A percentile compares a stretch with the other conserved stretches of the same genome.
Evolutionary conservation across 2,113 vertebrate genomes (phyloP).

Genomic region (Murina feae): DNA sequence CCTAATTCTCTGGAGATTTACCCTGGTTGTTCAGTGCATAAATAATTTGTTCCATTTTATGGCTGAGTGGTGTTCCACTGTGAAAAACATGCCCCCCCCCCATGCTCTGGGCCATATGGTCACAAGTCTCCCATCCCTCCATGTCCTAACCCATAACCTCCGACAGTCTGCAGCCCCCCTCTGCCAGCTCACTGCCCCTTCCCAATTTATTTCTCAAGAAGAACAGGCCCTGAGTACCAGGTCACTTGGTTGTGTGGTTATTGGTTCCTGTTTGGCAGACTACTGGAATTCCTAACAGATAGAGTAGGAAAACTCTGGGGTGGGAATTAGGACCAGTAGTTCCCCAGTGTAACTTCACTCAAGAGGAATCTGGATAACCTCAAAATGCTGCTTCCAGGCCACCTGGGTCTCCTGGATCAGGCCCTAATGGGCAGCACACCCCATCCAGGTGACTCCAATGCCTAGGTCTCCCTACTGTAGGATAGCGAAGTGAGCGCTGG

Average conservation of each 20-base stretch:
- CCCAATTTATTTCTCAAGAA: background rate
- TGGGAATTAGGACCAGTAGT: background rate
- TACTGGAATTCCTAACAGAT: background rate
- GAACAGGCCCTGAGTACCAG: background rate
- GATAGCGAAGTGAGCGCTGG: background rate
- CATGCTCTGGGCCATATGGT: background rate
- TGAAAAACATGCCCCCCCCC: background rate
- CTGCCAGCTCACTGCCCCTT: background rate
- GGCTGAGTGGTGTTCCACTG: background rate
- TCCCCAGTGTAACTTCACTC: background rate
- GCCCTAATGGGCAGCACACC: background rate
- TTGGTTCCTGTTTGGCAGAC: background rate
- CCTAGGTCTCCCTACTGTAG: background rate
- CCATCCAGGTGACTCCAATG: background rate
- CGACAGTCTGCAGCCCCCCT: background rate
- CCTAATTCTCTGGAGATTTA: background rate
- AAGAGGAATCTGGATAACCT: background rate
- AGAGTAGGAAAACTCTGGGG: background rate
- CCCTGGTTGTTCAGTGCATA: accelerated
- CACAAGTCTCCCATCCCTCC: no score
- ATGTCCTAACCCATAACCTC: background rate
- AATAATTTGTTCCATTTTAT: background rate
- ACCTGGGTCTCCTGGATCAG: background rate
- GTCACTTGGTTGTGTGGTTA: background rate
- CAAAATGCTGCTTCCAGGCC: background rate